Evolutionary conservation across 1,140 invertebrate species (phyloP).

Genomic region (Trissolcus basalis): DNA sequence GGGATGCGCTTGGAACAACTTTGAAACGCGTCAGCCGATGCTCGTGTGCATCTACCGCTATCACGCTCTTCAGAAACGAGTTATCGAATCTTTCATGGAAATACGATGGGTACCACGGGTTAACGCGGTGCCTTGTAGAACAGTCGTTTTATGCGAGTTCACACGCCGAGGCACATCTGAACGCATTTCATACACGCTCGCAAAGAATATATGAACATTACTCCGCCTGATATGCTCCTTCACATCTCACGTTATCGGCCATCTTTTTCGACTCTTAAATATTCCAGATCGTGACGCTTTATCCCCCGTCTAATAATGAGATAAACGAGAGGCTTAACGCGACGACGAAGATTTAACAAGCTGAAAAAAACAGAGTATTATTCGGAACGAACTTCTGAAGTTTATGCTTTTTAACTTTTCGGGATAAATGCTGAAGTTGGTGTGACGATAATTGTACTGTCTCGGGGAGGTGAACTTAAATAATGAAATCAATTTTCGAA

Average conservation of each 20-base stretch:
- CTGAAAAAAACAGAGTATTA: constrained; percentile 11
- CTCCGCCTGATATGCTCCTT: constrained; percentile 38
- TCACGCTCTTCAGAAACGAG: constrained; percentile 55
- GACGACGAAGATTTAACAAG: constrained; percentile 42
- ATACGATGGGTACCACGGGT: constrained; percentile 44
- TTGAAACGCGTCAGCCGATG: constrained; percentile 34
- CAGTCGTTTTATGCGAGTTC: constrained; percentile 49
- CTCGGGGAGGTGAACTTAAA: too few species aligned
- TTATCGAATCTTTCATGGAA: constrained; percentile 62
- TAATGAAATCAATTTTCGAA: too few species aligned
- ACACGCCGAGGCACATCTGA: constrained; percentile 43
- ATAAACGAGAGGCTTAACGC: constrained; percentile 27
- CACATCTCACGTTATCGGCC: constrained; percentile 49
- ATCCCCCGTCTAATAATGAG: constrained; percentile 41
- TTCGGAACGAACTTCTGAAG: constrained; percentile 5
- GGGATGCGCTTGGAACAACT: constrained; percentile 33
- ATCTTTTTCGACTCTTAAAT: constrained; percentile 49
- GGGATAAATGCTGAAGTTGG: not conserved
- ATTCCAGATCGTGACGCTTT: constrained; percentile 49
- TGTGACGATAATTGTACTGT: too few species aligned
- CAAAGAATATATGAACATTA: constrained; percentile 51
- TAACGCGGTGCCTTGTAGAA: constrained; percentile 48
- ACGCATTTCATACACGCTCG: constrained; percentile 43
- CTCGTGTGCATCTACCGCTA: constrained; percentile 42
- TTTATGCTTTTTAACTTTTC: constrained; percentile 11